Conservation (phyloP, 2,797 vertebrate species). For the Tokudaia muenninki region DNA sequence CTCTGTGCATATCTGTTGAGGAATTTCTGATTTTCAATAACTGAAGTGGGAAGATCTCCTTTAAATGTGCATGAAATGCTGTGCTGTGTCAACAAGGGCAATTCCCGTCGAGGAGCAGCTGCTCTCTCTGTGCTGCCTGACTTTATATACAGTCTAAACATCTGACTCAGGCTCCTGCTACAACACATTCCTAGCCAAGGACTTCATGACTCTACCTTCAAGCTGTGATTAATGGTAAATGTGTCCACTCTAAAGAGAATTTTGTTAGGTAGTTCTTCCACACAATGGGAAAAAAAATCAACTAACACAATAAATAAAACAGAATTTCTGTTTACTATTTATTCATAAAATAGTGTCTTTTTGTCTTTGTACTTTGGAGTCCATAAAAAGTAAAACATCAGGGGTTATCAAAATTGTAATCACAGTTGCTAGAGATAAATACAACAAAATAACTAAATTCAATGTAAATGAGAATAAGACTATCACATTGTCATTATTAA, state of each 20-base stretch:
- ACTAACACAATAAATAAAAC: not conserved
- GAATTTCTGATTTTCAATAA: not conserved
- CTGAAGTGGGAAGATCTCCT: not conserved
- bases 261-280: not conserved
- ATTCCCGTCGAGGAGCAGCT: not conserved
- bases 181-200: no score
- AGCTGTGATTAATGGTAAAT: not conserved
- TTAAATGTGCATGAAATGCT: not conserved
- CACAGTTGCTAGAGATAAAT: fast-evolving
- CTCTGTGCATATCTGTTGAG: not conserved
- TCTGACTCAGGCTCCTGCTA: not conserved
- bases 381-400: not conserved
- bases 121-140: not conserved
- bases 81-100: not conserved
- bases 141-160: not conserved
- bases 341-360: not conserved
- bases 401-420: not conserved
- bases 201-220: not conserved
- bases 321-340: not conserved
- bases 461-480: not conserved
- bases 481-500: not conserved
- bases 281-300: not conserved
- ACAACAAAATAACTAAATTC: no score
- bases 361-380: not conserved
- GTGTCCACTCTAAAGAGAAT: not conserved